Conservation (phyloP, 2,797 vertebrate genomes). For the Sciurus vulgaris region DNA sequence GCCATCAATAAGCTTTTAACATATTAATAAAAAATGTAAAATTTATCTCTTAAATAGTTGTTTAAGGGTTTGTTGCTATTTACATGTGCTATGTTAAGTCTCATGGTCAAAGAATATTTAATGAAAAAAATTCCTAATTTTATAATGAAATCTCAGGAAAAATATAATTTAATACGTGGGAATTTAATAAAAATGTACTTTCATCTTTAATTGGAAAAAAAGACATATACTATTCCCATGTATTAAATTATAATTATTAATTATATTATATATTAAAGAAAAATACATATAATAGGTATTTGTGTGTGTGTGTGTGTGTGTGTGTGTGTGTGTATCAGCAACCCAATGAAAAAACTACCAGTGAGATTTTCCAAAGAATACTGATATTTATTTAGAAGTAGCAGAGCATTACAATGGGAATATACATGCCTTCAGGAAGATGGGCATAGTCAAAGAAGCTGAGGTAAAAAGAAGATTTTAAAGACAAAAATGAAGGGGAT, state of each 20-base stretch:
- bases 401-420: background rate
- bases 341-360: background rate
- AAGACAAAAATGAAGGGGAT: no score
- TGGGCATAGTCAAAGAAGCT: background rate
- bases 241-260: no score
- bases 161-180: background rate
- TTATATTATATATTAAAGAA: no score
- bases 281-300: no score
- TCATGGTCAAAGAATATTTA: conserved; percentile 22
- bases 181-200: background rate
- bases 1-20: background rate
- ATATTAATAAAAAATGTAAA: background rate
- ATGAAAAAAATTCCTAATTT: background rate
- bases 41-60: background rate
- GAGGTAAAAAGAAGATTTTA: background rate
- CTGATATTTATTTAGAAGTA: background rate
- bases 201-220: background rate
- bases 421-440: background rate
- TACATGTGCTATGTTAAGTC: background rate
- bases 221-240: no score
- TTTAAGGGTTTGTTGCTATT: background rate
- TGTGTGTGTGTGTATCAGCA: no score
- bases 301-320: no score
- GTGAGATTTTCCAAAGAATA: background rate
- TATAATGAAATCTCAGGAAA: background rate